Evolutionary conservation across 2,113 vertebrate species (phyloP).

Genomic region (Carassius auratus): DNA sequence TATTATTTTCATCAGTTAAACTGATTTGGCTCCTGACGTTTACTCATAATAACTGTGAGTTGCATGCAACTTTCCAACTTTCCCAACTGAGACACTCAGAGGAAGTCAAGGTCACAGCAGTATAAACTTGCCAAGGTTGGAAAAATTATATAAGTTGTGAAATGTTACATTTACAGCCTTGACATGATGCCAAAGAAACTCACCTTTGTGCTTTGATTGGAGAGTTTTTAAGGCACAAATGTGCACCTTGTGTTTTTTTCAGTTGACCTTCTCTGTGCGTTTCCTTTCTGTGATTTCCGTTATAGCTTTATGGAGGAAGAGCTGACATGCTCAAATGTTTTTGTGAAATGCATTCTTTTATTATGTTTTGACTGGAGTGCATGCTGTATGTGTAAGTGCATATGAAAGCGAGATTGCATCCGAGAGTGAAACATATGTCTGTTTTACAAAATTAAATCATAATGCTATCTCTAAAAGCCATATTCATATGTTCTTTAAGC

Average conservation of each 20-base stretch:
- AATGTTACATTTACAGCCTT: background rate
- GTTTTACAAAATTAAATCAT: background rate
- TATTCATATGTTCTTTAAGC: background rate
- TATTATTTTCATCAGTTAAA: background rate
- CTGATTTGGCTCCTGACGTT: background rate
- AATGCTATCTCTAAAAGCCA: constrained; percentile 10
- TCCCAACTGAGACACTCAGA: background rate
- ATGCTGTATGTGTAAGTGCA: background rate
- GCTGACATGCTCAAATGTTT: constrained; percentile 1
- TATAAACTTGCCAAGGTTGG: background rate
- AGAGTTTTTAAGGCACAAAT: background rate
- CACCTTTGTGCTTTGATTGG: background rate
- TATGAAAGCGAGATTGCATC: background rate
- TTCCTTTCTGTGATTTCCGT: constrained; percentile 13
- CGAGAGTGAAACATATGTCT: background rate
- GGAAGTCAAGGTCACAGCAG: background rate
- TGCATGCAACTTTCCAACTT: background rate
- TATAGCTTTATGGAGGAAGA: background rate
- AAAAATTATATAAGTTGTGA: background rate
- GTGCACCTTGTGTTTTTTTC: background rate
- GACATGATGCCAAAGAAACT: background rate
- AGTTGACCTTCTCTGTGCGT: background rate
- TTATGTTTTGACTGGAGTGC: background rate
- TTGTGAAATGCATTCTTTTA: background rate
- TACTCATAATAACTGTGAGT: background rate